Evolutionary conservation across 2,888 invertebrate genomes (phyloP), one percentile per base, ranked within the genome.

Genomic region (Panopea generosa): DNA sequence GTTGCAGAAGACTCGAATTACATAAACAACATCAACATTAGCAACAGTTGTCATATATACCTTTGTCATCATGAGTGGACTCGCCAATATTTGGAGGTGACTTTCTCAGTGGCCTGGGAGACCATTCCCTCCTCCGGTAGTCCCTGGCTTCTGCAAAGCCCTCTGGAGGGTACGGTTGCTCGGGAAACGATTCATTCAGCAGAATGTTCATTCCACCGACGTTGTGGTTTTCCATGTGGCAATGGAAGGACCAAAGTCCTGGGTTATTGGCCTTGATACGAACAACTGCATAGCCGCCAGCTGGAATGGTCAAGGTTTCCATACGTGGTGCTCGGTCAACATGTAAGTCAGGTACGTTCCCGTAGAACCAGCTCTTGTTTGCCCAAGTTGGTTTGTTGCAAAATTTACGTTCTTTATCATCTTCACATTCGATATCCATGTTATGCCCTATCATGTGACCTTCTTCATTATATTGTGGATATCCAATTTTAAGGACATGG

Each of bases 231-330:
- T 88, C 87, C 43, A 90, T 87, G 69, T 91, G 91, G 71, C 91
- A 91, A 63, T 91, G 90, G 74, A 90, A 77, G 45, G 87, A 76
- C 91, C 91, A 91, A 20, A 86, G 16, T 0, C 91, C 91, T 0
- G 91, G 91, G 56, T 91, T 91, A 57, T 89, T 81, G 9, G 90
- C 88, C 52, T 75, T 79, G 67, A 91, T 86, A 38, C 90, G 77
- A 16, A 91, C 66, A 1, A 91, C 87, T n/a, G 84, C 90, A 70
- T 91, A 91, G 16, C 91, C 90, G n/a, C 89, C 87, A 18, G 86
- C 86, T 0, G 91, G 91, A 9, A 91, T 85, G 1, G 89, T 87
- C 7, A 91, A 72, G 7, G 90, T 91, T 76, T 91, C 90, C 62
- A 91, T 91, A n/a, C 85, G 69, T 6, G 86, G 85, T 2, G 90